Percentiles rank a stretch among this genome's conserved stretches.
phyloP scores from a whole-genome alignment of 2,113 vertebrate species.

The Amphiprion percula region DNA sequence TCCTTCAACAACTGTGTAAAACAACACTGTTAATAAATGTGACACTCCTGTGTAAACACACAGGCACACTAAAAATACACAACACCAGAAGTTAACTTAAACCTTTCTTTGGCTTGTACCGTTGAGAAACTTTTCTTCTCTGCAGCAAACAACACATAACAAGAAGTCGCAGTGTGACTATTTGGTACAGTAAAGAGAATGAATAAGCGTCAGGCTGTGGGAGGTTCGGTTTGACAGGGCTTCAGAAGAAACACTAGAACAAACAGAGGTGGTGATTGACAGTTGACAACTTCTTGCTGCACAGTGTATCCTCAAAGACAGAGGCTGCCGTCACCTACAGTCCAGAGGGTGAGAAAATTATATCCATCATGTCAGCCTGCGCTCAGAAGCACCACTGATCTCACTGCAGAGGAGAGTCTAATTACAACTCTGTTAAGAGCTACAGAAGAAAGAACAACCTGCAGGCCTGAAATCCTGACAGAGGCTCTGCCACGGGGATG shows the following conservation, averaged over 20 bases:
- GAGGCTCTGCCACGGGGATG: background rate
- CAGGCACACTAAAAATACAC: background rate
- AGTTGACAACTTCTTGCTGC: slow-evolving; percentile 44
- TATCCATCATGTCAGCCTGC: slow-evolving; percentile 67
- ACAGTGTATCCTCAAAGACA: slow-evolving; percentile 49
- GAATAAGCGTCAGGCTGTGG: slow-evolving; percentile 36
- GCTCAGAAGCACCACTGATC: slow-evolving; percentile 49
- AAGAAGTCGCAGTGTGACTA: slow-evolving; percentile 2
- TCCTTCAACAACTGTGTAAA: background rate
- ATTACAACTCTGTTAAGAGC: slow-evolving; percentile 55
- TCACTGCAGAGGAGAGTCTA: slow-evolving; percentile 44
- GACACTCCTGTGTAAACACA: slow-evolving; percentile 2
- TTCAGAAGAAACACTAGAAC: slow-evolving; percentile 44
- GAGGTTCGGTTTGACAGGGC: slow-evolving; percentile 19
- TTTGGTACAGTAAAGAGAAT: slow-evolving; percentile 14
- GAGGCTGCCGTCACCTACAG: slow-evolving; percentile 52
- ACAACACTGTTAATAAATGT: background rate
- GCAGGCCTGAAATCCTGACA: background rate
- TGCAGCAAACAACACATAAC: slow-evolving; percentile 10
- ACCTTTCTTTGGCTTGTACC: background rate
- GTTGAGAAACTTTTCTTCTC: slow-evolving; percentile 3
- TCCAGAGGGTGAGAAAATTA: slow-evolving; percentile 42
- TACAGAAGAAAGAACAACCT: slow-evolving; percentile 19
- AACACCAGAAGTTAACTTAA: background rate
- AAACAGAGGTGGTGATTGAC: slow-evolving; percentile 52